Base-by-base conservation (phyloP, 2,797 vertebrate species). In the Malurus splendens region DNA sequence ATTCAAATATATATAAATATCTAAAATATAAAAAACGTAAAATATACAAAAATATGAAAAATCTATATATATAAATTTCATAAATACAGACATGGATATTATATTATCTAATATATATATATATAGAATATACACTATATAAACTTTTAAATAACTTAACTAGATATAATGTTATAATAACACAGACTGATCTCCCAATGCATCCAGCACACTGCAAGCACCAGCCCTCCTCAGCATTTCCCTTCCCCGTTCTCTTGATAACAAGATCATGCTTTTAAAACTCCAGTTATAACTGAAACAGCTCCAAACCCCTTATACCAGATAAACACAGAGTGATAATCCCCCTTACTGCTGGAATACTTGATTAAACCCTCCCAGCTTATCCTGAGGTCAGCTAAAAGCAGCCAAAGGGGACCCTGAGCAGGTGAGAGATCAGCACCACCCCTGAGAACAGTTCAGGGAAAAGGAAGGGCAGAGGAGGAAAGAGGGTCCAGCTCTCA, bases 401-500 rank as follows among this genome's bases (percentile, higher is more conserved):
- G 36, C 4, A 44, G 48, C 20, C 70, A 83, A 0, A 18, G 0
- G 10, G 9, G 55, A 6, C 23, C 45, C 47, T n/a, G 24, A 81
- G 50, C 0, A 3, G 28, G 4, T 4, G 47, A 56, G 50, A 65
- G 67, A 86, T 2, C 23, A 45, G 33, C 25, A 20, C 14, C n/a
- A 66, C 2, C 25, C 44, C 62, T 0, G 28, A 27, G 41, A 28
- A 6, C 10, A 32, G 25, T 1, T 8, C 1, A 51, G 32, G 25
- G 18, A 18, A 50, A 27, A 27, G 17, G 18, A 83, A 14, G 9
- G 62, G 38, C 12, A 41, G 6, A 20, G 42, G 33, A 36, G 30
- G 1, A 39, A 38, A 0, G 0, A 52, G 20, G 5, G 47, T 14
- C 32, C 17, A 32, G 24, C 16, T 0, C 61, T 39, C 12, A 22